phyloP scores from a whole-genome alignment of 2,797 vertebrate genomes.

The Brachymystax lenok region DNA sequence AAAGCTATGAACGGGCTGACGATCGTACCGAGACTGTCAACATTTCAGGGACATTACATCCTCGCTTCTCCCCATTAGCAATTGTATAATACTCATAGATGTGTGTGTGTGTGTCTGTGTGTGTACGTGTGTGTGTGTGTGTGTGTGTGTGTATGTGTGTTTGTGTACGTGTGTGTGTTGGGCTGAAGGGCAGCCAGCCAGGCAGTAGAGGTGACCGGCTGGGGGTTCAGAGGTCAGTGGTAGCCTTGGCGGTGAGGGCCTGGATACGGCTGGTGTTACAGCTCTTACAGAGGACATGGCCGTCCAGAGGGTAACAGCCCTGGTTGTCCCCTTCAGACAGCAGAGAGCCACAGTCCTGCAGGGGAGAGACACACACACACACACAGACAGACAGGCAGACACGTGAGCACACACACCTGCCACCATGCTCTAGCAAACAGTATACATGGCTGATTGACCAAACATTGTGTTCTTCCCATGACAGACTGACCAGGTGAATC shows the following conservation, averaged over 20 bases:
- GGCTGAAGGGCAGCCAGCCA: conserved; percentile 1
- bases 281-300: conserved; percentile 96
- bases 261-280: conserved; percentile 95
- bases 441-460: no score
- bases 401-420: conserved; percentile 26
- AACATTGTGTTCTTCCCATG: no score
- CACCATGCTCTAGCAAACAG: no score
- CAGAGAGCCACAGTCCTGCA: conserved; percentile 91
- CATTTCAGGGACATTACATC: conserved; percentile 36
- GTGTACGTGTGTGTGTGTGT: neutral
- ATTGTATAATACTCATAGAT: conserved; percentile 16
- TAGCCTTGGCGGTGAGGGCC: conserved; percentile 94
- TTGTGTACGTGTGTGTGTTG: conserved; percentile 27
- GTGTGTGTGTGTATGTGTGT: conserved; percentile 27
- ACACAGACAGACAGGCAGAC: conserved; percentile 8
- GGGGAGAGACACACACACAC: conserved; percentile 53
- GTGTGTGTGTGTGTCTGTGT: no score
- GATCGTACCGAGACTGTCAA: conserved; percentile 42
- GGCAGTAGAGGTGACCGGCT: neutral
- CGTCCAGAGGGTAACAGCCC: conserved; percentile 97
- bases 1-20: conserved; percentile 5
- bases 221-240: conserved; percentile 92
- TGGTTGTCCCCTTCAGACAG: conserved; percentile 98
- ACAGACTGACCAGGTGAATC: no score
- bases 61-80: conserved; percentile 22